These are phyloP conservation scores for Penaeus monodon DNA, from an alignment of 2,888 invertebrate genomes.

Conservation along the genomic window DNA sequence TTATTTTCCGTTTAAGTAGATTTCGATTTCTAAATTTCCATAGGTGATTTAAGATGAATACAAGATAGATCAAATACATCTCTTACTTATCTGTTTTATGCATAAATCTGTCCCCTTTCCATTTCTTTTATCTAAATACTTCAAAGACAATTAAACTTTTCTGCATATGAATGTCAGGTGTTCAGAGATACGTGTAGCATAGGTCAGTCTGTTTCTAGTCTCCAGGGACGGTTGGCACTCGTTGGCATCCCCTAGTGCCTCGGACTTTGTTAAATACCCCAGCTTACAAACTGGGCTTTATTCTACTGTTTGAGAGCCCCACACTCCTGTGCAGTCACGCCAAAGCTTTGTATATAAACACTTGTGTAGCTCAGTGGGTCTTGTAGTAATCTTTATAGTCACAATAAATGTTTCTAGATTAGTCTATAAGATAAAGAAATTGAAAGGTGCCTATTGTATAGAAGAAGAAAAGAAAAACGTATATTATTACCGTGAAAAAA, in stretches of 20 bases:
- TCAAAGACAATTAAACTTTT: no score
- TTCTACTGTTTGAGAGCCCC: conserved; percentile 30
- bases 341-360: conserved; percentile 59
- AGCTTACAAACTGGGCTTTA: conserved; percentile 13
- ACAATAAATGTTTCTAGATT: conserved; percentile 56
- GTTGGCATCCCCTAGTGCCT: conserved; percentile 11
- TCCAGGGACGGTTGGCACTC: no score
- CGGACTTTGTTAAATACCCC: conserved; percentile 16
- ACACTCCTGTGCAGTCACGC: conserved; percentile 45
- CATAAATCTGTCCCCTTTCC: no score
- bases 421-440: conserved; percentile 56
- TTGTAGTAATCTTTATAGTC: conserved; percentile 51
- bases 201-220: no score
- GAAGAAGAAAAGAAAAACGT: conserved; percentile 51
- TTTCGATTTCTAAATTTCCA: no score
- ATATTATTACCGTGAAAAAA: conserved; percentile 49
- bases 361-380: conserved; percentile 54
- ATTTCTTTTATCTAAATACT: no score
- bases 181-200: no score
- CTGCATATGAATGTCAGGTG: no score
- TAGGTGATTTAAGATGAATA: no score
- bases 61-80: no score
- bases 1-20: no score
- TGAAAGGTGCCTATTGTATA: conserved; percentile 62
- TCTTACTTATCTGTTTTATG: no score